Base-by-base conservation (phyloP, 1,140 invertebrate genomes). In the Procambarus virginalis region DNA sequence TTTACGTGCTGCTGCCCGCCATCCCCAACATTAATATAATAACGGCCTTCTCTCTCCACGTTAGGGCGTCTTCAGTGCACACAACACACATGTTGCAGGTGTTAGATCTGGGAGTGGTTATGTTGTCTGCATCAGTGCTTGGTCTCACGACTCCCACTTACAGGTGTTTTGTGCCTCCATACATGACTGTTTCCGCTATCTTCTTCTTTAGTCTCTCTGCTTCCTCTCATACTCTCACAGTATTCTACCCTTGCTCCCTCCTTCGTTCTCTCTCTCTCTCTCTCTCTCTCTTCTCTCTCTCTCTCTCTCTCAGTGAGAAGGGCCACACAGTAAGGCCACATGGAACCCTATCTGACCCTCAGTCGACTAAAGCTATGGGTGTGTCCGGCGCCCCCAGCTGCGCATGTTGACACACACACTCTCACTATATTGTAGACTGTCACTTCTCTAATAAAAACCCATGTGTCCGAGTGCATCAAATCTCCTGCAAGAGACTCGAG, bases 1-100 rank as follows among this genome's bases (percentile, higher is more conserved):
- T 17, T 64, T 64, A 64, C 60, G 60, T 64, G 60, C 17, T 17
- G 14, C 60, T 17, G 12, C 12, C 4, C 60, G 12, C 60, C 12
- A 12, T 1, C 51, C 12, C 10, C 12, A 14, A 17, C 79, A 60
- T 81, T 81, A 81, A 81, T 60, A 81, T 81, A 81, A 81, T 81
- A 81, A 81, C 79, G 79, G 51, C 34, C 79, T 81, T 81, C 9
- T 49, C 55, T 60, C 51, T 81, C 46, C 22, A n/a, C 79, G 51
- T 64, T 81, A 9, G 45, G 60, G 58, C 79, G 58, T 34, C 79
- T 49, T 14, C 12, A 64, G 34, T 34, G 0, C 60, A 64, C 60
- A 17, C 34, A 34, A 64, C 12, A 64, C 60, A 64, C 60, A 64
- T 20, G 17, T 64, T 64, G 17, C 12, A 14, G 60, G 4, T 17